Percentiles rank a stretch among this genome's conserved stretches.
phyloP scores from a whole-genome alignment of 2,888 invertebrate genomes.

The Polydrusus tereticollis region DNA sequence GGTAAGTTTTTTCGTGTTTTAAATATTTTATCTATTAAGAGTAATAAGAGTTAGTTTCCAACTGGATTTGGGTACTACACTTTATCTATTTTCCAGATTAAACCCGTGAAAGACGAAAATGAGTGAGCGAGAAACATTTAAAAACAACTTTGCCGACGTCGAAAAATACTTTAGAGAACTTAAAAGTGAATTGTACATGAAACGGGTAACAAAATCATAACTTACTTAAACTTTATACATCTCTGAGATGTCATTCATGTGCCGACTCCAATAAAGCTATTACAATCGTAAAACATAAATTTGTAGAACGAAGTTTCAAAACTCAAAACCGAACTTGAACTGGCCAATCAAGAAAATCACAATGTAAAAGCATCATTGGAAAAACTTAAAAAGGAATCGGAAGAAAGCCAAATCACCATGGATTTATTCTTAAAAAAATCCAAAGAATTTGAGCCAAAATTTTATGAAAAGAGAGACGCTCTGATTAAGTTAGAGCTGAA shows the following conservation, averaged over 20 bases:
- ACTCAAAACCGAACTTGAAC: constrained; percentile 51
- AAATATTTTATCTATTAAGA: too few species aligned
- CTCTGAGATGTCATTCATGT: too few species aligned
- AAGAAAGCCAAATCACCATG: constrained; percentile 54
- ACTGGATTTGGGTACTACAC: too few species aligned
- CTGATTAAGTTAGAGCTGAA: constrained; percentile 53
- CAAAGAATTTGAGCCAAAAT: constrained; percentile 50
- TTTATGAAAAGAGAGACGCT: constrained; percentile 50
- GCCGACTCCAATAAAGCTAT: too few species aligned
- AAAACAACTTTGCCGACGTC: constrained; percentile 49
- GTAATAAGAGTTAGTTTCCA: too few species aligned
- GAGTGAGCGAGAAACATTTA: neutral
- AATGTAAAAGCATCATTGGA: constrained; percentile 49
- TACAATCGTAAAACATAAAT: neutral
- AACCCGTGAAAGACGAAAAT: too few species aligned
- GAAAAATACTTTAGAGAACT: constrained; percentile 56
- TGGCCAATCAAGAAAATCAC: constrained; percentile 48
- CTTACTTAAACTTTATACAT: too few species aligned
- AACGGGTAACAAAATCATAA: constrained; percentile 57
- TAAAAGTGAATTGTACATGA: constrained; percentile 58
- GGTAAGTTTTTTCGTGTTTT: too few species aligned
- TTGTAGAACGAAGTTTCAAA: constrained; percentile 55
- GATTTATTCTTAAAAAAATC: constrained; percentile 52
- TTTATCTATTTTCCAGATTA: too few species aligned
- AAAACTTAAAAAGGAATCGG: constrained; percentile 44